These are phyloP conservation scores for Mastomys natalensis DNA, from an alignment of 2,113 vertebrate species.

Conservation along the genomic window DNA sequence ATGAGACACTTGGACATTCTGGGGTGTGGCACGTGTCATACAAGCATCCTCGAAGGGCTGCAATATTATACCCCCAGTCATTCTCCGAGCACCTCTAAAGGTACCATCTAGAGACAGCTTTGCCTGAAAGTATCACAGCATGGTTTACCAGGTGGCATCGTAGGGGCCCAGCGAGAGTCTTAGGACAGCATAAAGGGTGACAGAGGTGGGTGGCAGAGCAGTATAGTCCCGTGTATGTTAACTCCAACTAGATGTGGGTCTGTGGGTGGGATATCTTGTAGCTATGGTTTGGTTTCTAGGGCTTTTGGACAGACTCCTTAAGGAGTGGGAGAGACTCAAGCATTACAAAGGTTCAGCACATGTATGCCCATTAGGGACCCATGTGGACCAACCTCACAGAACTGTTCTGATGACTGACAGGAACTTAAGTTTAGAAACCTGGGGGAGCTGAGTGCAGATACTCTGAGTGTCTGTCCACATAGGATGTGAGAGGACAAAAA, in stretches of 20 bases:
- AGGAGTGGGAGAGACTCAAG: not conserved
- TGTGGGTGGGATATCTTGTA: not conserved
- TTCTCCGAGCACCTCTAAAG: not conserved
- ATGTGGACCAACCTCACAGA: not conserved
- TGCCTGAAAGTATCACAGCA: not conserved
- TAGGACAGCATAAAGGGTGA: not conserved
- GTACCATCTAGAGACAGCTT: not conserved
- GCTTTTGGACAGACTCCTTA: not conserved
- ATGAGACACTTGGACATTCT: not conserved
- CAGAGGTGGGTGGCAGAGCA: not conserved
- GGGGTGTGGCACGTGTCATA: not conserved
- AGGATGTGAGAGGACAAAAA: slow-evolving; percentile 19
- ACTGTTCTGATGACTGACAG: not conserved
- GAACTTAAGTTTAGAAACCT: not conserved
- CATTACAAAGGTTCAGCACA: not conserved
- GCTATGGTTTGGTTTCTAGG: slow-evolving; percentile 1
- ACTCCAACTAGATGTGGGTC: not conserved
- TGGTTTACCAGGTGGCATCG: not conserved
- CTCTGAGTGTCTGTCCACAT: slow-evolving; percentile 2
- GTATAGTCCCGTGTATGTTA: not conserved
- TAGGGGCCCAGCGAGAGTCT: not conserved
- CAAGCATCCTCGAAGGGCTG: not conserved
- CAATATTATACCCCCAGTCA: not conserved
- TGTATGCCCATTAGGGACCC: not conserved
- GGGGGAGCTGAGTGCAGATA: not conserved